phyloP scores from a whole-genome alignment of 35 echinoderm and acorn worm genomes.

The Holothuria glaberrima region DNA sequence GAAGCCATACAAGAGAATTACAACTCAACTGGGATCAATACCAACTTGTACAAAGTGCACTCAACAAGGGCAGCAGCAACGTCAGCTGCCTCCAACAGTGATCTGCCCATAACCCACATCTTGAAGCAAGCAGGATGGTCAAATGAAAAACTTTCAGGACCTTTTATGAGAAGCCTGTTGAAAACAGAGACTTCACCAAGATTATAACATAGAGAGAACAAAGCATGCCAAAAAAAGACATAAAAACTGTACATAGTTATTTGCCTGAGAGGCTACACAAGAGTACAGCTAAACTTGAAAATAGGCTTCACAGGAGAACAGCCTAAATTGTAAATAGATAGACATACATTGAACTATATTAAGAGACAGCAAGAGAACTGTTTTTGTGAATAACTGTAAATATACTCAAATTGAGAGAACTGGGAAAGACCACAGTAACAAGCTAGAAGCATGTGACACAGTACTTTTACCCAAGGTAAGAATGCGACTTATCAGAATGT shows the following conservation, averaged over 20 bases:
- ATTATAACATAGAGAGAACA: too few relatives aligned
- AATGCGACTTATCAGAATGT: too few relatives aligned
- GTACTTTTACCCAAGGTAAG: too few relatives aligned
- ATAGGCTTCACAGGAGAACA: not conserved
- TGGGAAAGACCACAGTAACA: not conserved
- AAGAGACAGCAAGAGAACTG: too few relatives aligned
- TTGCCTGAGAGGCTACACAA: not conserved
- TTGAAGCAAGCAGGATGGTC: conserved; percentile 57
- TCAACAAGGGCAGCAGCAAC: conserved; percentile 63
- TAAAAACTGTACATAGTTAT: not conserved
- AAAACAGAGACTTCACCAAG: too few relatives aligned
- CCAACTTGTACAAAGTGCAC: conserved; percentile 48
- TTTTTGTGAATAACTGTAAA: not conserved
- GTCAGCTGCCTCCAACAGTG: conserved; percentile 35
- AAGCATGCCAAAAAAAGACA: not conserved
- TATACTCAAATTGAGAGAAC: not conserved
- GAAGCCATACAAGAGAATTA: conserved; percentile 57
- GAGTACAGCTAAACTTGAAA: not conserved
- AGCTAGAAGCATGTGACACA: too few relatives aligned
- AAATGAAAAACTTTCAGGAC: conserved; percentile 39
- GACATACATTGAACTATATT: not conserved
- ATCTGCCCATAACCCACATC: conserved; percentile 42
- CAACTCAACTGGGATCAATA: conserved; percentile 58
- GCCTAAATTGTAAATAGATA: not conserved
- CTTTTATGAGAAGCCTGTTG: conserved; percentile 44